Percentiles rank a stretch among this genome's conserved stretches.
Conservation (phyloP, 2,888 invertebrate species). For the Panopea generosa region DNA sequence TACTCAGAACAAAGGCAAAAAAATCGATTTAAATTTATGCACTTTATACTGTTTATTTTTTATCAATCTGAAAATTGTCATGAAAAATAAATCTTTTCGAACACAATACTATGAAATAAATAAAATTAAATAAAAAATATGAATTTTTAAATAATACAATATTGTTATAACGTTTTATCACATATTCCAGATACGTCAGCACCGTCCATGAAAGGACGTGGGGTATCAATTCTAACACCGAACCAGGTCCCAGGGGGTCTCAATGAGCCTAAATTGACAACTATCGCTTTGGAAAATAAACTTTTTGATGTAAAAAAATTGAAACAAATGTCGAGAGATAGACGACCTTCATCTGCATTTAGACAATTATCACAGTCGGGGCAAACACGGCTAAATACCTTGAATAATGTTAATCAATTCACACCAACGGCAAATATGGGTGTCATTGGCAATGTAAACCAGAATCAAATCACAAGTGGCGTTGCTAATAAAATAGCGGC, state of each 20-base stretch:
- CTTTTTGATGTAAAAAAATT: conserved; percentile 54
- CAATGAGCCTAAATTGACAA: conserved; percentile 37
- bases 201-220: conserved; percentile 16
- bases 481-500: conserved; percentile 19
- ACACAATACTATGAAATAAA: too few species aligned
- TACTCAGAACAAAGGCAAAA: too few species aligned
- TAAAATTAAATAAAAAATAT: too few species aligned
- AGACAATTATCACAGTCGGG: too few species aligned
- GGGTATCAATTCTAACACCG: conserved; percentile 26
- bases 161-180: too few species aligned
- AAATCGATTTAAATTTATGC: too few species aligned
- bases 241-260: conserved; percentile 18
- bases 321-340: conserved; percentile 15
- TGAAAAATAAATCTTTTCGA: too few species aligned
- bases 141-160: too few species aligned
- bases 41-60: too few species aligned
- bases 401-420: not conserved
- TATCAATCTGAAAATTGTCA: too few species aligned
- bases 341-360: not conserved
- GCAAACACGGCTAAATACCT: not conserved
- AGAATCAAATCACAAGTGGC: too few species aligned
- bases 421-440: not conserved
- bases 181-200: conserved; percentile 19
- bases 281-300: conserved; percentile 60
- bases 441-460: too few species aligned